A percentile compares a stretch with the other conserved stretches of the same genome.
phyloP scores from a whole-genome alignment of 2,888 invertebrate genomes.

The Sturmia bella region DNA sequence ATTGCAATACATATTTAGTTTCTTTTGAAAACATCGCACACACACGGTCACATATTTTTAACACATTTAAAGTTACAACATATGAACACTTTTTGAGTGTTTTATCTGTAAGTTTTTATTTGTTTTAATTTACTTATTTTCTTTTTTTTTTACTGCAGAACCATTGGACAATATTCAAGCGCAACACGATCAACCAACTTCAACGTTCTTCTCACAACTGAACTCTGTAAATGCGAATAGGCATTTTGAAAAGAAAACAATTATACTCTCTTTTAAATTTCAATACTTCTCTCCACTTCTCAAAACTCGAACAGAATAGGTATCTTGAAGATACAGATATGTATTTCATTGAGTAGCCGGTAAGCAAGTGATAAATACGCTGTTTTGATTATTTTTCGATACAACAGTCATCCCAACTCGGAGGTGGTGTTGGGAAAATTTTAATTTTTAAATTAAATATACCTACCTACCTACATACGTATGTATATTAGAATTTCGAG shows the following conservation, averaged over 20 bases:
- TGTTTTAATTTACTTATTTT: conserved; percentile 32
- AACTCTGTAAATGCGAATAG: conserved; percentile 61
- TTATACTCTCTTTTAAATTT: conserved; percentile 16
- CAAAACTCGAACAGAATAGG: too few species aligned
- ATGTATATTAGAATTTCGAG: too few species aligned
- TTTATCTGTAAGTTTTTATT: conserved; percentile 29
- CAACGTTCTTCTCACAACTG: conserved; percentile 64
- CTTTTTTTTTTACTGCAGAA: conserved; percentile 8
- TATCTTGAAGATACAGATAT: background rate
- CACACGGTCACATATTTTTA: conserved; percentile 26
- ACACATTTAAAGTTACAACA: conserved; percentile 59
- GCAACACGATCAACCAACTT: conserved; percentile 32
- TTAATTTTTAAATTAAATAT: too few species aligned
- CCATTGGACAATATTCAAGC: conserved; percentile 25
- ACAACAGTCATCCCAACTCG: too few species aligned
- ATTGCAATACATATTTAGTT: conserved; percentile 27
- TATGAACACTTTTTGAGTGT: conserved; percentile 43
- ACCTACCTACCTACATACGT: too few species aligned
- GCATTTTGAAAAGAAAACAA: conserved; percentile 43
- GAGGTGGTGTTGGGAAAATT: too few species aligned
- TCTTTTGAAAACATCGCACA: conserved; percentile 36
- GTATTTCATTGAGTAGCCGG: too few species aligned
- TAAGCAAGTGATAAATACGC: too few species aligned
- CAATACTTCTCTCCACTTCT: background rate
- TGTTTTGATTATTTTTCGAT: too few species aligned